phyloP scores from a whole-genome alignment of 2,888 invertebrate species.

The Helicoverpa assulta region DNA sequence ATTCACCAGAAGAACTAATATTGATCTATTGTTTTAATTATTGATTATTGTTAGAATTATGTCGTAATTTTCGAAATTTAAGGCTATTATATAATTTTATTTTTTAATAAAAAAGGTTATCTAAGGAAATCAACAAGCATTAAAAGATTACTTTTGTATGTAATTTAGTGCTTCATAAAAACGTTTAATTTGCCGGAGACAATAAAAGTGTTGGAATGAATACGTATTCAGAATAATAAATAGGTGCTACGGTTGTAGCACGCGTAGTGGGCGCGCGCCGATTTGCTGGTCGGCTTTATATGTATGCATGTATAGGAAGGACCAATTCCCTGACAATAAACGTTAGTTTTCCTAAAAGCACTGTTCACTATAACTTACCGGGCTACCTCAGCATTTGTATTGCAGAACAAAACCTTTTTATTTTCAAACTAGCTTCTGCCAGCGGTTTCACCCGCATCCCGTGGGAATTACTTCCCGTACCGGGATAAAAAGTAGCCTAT shows the following conservation, averaged over 20 bases:
- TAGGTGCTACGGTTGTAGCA: conserved; percentile 35
- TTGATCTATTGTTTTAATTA: conserved; percentile 51
- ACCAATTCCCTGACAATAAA: no score
- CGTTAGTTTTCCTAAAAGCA: no score
- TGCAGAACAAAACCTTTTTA: no score
- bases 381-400: no score
- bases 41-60: neutral
- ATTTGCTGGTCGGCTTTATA: conserved; percentile 4
- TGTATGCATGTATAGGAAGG: no score
- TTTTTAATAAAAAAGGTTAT: no score
- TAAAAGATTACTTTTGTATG: neutral
- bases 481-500: no score
- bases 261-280: conserved; percentile 23
- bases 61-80: neutral
- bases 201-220: conserved; percentile 16
- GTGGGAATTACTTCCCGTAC: no score
- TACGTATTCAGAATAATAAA: conserved; percentile 17
- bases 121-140: neutral
- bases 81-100: no score
- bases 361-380: no score
- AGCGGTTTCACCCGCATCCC: no score
- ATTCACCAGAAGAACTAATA: conserved; percentile 33
- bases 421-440: no score
- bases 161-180: conserved; percentile 4
- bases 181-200: neutral